Evolutionary conservation across 2,888 invertebrate genomes (phyloP).

Genomic region (Clistopyga incitator): DNA sequence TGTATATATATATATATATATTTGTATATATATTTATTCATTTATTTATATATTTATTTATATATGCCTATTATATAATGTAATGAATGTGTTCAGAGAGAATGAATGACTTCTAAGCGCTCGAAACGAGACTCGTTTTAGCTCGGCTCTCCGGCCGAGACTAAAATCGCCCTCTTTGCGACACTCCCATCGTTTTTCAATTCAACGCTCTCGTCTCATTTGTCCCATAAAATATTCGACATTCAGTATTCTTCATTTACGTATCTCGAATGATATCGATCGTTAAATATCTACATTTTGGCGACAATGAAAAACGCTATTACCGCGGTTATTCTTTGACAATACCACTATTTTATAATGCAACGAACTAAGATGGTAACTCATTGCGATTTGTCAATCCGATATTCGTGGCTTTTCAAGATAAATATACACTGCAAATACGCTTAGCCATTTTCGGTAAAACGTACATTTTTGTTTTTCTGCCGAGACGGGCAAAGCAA

Average conservation of each 20-base stretch:
- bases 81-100: slow-evolving; percentile 61
- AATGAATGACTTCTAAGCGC: slow-evolving; percentile 48
- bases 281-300: too few relatives aligned
- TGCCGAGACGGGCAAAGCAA: neutral
- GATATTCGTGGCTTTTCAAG: too few relatives aligned
- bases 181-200: neutral
- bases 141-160: neutral
- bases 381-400: too few relatives aligned
- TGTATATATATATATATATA: slow-evolving; percentile 54
- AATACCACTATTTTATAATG: too few relatives aligned
- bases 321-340: too few relatives aligned
- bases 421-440: too few relatives aligned
- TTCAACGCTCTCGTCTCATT: neutral
- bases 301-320: too few relatives aligned
- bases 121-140: slow-evolving; percentile 56
- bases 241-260: neutral
- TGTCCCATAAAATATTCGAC: neutral
- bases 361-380: too few relatives aligned
- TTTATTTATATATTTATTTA: slow-evolving; percentile 56
- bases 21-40: slow-evolving; percentile 63
- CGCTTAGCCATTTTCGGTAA: too few relatives aligned
- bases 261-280: too few relatives aligned
- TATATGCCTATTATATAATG: slow-evolving; percentile 62
- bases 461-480: neutral
- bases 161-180: slow-evolving; percentile 3